phyloP scores from a whole-genome alignment of 2,888 invertebrate species.

The Epinotia brunnichana region DNA sequence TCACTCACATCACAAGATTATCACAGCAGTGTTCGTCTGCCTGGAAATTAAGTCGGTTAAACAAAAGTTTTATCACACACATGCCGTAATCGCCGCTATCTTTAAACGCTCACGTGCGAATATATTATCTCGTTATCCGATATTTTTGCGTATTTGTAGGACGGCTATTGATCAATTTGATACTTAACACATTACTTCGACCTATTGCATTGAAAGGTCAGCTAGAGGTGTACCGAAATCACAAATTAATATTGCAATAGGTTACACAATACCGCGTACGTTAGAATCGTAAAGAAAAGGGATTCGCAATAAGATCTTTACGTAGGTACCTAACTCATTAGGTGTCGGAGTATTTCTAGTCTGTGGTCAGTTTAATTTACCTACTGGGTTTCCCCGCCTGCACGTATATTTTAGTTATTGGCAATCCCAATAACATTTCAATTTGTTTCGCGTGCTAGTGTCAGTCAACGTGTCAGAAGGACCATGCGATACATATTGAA shows the following conservation, averaged over 20 bases:
- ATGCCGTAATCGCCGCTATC: constrained; percentile 55
- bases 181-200: constrained; percentile 51
- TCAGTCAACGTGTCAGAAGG: neutral
- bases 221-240: constrained; percentile 57
- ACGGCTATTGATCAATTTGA: constrained; percentile 45
- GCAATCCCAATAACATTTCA: neutral
- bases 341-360: neutral
- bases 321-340: neutral
- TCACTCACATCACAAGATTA: constrained; percentile 80
- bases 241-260: constrained; percentile 58
- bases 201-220: constrained; percentile 63
- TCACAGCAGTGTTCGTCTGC: constrained; percentile 78
- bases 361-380: neutral
- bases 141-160: constrained; percentile 28
- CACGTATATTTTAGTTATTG: neutral
- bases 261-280: constrained; percentile 48
- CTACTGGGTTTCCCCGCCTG: neutral
- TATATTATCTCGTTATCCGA: constrained; percentile 33
- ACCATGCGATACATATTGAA: neutral
- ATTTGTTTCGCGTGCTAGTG: neutral
- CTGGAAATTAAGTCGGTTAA: constrained; percentile 54
- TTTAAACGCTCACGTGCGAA: constrained; percentile 32
- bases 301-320: neutral
- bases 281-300: constrained; percentile 29
- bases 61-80: constrained; percentile 49